Conservation (phyloP, 1,140 invertebrate genomes). For the honey bee (Apis mellifera) region Amel_HAv3.1 CM009931.2:23390001-23390500, state of each 20-base stretch:
- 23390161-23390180: constrained; percentile 38
- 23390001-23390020: too few species aligned
- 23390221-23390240: not conserved
- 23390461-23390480: constrained; percentile 4
- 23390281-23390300: too few species aligned
- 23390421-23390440: constrained; percentile 25
- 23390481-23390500: constrained; percentile 14
- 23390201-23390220: constrained; percentile 10
- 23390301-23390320: too few species aligned
- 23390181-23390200: too few species aligned
- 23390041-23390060: too few species aligned
- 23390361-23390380: constrained; percentile 55
- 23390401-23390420: constrained; percentile 21
- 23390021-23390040: too few species aligned
- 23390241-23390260: constrained; percentile 1
- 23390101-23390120: too few species aligned
- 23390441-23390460: constrained; percentile 33
- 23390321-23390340: too few species aligned
- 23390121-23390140: too few species aligned
- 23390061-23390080: too few species aligned
- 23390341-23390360: constrained; percentile 43
- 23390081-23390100: too few species aligned
- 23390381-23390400: constrained; percentile 35
- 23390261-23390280: too few species aligned
- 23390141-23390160: constrained; percentile 14